Percentiles rank a stretch among this genome's conserved stretches.
Conservation (phyloP, 2,113 vertebrate genomes). For the Gymnobelideus leadbeateri region DNA sequence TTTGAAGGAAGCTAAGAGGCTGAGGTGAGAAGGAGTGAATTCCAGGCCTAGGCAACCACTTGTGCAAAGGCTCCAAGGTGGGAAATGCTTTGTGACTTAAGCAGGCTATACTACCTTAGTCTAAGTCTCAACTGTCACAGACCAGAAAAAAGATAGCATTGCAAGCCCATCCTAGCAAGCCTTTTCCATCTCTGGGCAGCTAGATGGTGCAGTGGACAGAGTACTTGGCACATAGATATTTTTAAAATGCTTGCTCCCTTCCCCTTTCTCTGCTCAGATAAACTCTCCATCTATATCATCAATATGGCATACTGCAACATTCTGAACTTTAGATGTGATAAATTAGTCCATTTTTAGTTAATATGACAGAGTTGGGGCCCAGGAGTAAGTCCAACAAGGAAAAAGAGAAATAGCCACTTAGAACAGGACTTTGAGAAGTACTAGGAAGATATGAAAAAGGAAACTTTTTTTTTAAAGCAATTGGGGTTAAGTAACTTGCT, state of each 20-base stretch:
- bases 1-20: neutral
- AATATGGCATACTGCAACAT: constrained; percentile 37
- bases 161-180: neutral
- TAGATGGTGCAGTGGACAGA: neutral
- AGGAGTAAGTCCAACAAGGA: constrained; percentile 50
- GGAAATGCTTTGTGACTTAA: neutral
- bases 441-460: neutral
- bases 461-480: too few relatives aligned
- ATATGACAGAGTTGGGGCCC: constrained; percentile 32
- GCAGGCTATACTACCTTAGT: neutral
- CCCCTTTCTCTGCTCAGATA: neutral
- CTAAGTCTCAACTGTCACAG: neutral
- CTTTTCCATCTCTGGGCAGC: neutral
- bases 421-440: constrained; percentile 46
- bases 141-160: neutral
- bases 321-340: constrained; percentile 56
- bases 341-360: constrained; percentile 52
- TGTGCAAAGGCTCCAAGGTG: neutral
- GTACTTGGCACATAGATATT: neutral
- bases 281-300: neutral
- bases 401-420: constrained; percentile 11
- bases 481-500: too few relatives aligned
- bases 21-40: neutral
- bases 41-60: neutral
- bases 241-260: neutral